These are phyloP conservation scores for Microlaimidae sp. DNA, from an alignment of 2,888 invertebrate species.

Conservation along the genomic window DNA sequence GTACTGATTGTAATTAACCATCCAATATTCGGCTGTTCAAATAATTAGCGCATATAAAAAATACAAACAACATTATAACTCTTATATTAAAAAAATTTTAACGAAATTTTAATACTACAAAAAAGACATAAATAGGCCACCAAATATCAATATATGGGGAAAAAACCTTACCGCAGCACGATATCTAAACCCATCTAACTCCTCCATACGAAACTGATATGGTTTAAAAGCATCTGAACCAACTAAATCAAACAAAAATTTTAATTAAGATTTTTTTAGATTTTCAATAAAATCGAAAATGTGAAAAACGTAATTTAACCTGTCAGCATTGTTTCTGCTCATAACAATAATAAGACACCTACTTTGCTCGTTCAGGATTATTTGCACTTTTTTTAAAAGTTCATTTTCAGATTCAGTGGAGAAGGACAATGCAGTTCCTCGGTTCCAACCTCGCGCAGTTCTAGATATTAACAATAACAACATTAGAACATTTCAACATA, in stretches of 20 bases:
- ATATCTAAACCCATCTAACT: constrained; percentile 88
- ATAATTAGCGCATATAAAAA: too few relatives aligned
- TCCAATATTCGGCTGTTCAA: too few relatives aligned
- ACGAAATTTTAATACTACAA: too few relatives aligned
- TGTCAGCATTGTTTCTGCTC: background rate
- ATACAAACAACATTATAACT: too few relatives aligned
- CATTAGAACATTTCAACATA: too few relatives aligned
- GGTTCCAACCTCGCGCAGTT: constrained; percentile 43
- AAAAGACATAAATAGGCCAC: too few relatives aligned
- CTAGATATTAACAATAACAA: too few relatives aligned
- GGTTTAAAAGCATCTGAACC: constrained; percentile 47
- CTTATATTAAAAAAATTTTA: too few relatives aligned
- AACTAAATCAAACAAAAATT: constrained; percentile 21
- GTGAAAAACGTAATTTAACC: too few relatives aligned
- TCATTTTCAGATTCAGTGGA: constrained; percentile 60
- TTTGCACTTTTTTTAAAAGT: constrained; percentile 56
- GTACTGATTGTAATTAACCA: too few relatives aligned
- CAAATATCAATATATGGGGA: background rate
- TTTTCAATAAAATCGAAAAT: too few relatives aligned
- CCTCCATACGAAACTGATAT: constrained; percentile 80
- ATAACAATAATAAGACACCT: background rate
- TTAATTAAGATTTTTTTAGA: too few relatives aligned
- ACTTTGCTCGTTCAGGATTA: constrained; percentile 37
- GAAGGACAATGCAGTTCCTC: constrained; percentile 52
- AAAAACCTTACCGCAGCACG: constrained; percentile 49